A percentile compares a stretch with the other conserved stretches of the same genome.
Evolutionary conservation across 2,888 invertebrate genomes (phyloP).

Genomic region (Caenorhabditis becei): DNA sequence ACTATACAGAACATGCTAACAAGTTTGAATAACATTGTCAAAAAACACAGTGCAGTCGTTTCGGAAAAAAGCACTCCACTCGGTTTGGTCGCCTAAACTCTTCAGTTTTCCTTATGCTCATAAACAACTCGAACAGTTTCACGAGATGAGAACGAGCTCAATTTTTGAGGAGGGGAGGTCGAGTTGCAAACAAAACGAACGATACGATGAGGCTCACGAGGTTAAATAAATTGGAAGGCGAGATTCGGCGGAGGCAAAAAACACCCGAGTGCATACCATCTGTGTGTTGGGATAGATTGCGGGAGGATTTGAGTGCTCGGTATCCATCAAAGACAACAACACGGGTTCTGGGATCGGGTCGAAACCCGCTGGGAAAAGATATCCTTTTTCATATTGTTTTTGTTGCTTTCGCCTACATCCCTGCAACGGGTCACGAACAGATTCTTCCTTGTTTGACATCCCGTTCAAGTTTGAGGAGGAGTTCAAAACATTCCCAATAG

Average conservation of each 20-base stretch:
- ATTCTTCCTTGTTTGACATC: neutral
- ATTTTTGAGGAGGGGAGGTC: conserved; percentile 44
- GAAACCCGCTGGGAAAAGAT: neutral
- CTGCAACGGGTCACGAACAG: conserved; percentile 27
- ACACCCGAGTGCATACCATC: conserved; percentile 45
- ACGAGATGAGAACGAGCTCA: conserved; percentile 41
- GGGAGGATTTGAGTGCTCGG: conserved; percentile 29
- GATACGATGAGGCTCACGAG: conserved; percentile 60
- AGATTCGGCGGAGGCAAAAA: conserved; percentile 34
- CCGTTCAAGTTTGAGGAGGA: neutral
- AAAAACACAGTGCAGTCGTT: conserved; percentile 29
- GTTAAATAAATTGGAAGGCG: conserved; percentile 54
- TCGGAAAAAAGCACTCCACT: conserved; percentile 32
- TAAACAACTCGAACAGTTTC: conserved; percentile 35
- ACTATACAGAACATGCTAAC: conserved; percentile 34
- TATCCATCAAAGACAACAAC: conserved; percentile 22
- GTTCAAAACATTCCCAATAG: neutral
- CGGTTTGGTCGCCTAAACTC: conserved; percentile 43
- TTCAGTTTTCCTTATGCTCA: conserved; percentile 22
- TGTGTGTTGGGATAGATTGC: conserved; percentile 9
- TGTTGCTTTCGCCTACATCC: too few relatives aligned
- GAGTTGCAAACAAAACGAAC: conserved; percentile 61
- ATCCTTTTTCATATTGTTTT: conserved; percentile 26
- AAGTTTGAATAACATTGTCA: conserved; percentile 51
- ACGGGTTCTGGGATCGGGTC: conserved; percentile 1